Evolutionary conservation across 2,888 invertebrate species (phyloP).

Genomic region (Thymelicus acteon): DNA sequence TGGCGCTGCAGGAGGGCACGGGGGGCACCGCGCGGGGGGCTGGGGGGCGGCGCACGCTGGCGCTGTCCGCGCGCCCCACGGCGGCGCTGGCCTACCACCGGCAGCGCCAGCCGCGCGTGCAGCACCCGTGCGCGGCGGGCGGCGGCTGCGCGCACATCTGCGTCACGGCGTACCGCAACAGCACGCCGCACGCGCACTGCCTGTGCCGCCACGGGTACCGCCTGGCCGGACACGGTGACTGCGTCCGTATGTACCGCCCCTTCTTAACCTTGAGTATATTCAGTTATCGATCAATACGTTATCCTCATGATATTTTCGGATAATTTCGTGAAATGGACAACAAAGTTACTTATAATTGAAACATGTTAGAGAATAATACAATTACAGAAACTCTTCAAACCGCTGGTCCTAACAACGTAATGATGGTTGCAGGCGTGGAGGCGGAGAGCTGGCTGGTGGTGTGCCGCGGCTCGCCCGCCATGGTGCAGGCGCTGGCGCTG

Average conservation of each 20-base stretch:
- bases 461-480: slow-evolving; percentile 84
- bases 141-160: slow-evolving; percentile 92
- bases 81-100: slow-evolving; percentile 90
- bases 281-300: no score
- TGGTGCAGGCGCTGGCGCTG: slow-evolving; percentile 88
- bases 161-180: slow-evolving; percentile 83
- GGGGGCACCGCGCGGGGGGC: slow-evolving; percentile 37
- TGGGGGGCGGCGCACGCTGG: slow-evolving; percentile 39
- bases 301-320: no score
- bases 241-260: slow-evolving; percentile 80
- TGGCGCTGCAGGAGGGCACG: slow-evolving; percentile 81
- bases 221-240: slow-evolving; percentile 83
- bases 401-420: no score
- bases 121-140: slow-evolving; percentile 88
- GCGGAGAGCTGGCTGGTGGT: slow-evolving; percentile 86
- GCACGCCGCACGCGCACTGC: slow-evolving; percentile 85
- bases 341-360: no score
- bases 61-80: slow-evolving; percentile 74
- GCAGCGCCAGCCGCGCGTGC: slow-evolving; percentile 88
- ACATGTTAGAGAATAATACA: no score
- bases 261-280: no score
- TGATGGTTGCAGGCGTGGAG: slow-evolving; percentile 72
- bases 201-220: slow-evolving; percentile 90
- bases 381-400: no score
- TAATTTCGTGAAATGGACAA: no score